phyloP scores from a whole-genome alignment of 2,888 invertebrate genomes.

The Nemotelus nigrinus region DNA sequence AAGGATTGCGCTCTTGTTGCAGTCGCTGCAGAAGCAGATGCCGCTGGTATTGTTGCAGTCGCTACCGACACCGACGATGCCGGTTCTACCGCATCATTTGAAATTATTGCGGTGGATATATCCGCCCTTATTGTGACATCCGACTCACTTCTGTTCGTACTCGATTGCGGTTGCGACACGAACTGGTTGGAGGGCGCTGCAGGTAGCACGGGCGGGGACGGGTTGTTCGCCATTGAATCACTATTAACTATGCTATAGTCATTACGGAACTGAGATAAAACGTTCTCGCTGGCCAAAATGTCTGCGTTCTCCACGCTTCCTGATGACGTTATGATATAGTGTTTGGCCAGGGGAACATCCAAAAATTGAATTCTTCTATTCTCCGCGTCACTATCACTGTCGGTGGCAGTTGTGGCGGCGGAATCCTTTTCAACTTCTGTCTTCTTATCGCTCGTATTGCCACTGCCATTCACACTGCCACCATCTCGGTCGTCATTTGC shows the following conservation, averaged over 20 bases:
- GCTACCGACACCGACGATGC: slow-evolving; percentile 48
- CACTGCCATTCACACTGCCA: slow-evolving; percentile 16
- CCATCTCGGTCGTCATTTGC: slow-evolving; percentile 19
- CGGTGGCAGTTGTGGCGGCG: background rate
- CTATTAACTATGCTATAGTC: slow-evolving; percentile 37
- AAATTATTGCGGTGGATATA: slow-evolving; percentile 34
- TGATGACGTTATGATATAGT: slow-evolving; percentile 53
- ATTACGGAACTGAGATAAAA: slow-evolving; percentile 50
- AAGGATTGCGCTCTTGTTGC: slow-evolving; percentile 54
- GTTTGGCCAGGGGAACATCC: slow-evolving; percentile 50
- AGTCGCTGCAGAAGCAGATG: background rate
- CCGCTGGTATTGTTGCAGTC: slow-evolving; percentile 58
- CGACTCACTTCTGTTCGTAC: slow-evolving; percentile 2
- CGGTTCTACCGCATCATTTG: slow-evolving; percentile 36
- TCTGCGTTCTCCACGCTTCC: slow-evolving; percentile 51
- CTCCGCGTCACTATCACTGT: slow-evolving; percentile 33
- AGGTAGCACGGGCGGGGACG: background rate
- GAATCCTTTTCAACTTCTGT: slow-evolving; percentile 14
- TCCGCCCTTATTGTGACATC: slow-evolving; percentile 20
- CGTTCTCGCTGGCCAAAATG: slow-evolving; percentile 50
- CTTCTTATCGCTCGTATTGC: slow-evolving; percentile 36
- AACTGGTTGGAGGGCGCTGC: background rate
- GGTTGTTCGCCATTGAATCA: slow-evolving; percentile 23
- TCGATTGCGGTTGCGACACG: background rate
- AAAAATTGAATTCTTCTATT: slow-evolving; percentile 50